phyloP scores from a whole-genome alignment of 1,140 invertebrate species.

The Tetranychus urticae region DNA sequence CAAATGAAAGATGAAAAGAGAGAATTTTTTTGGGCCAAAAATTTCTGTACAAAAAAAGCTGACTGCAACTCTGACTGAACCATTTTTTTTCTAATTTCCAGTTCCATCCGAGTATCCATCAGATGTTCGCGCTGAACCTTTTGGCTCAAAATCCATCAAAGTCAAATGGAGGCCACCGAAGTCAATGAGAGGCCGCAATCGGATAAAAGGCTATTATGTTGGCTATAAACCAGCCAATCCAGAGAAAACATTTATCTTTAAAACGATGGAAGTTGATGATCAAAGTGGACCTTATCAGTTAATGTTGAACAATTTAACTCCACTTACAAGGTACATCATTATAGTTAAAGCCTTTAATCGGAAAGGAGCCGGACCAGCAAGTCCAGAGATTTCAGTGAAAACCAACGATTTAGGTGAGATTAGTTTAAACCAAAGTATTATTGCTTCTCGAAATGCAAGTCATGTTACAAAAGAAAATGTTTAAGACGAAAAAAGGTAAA shows the following conservation, averaged over 20 bases:
- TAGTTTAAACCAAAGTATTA: no score
- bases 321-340: slow-evolving; percentile 13
- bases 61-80: no score
- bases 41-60: no score
- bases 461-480: not conserved
- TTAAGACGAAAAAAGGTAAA: no score
- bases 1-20: no score
- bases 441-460: not conserved
- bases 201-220: slow-evolving; percentile 21
- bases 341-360: slow-evolving; percentile 72
- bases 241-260: slow-evolving; percentile 19
- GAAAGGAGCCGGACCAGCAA: slow-evolving; percentile 61
- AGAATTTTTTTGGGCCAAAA: no score
- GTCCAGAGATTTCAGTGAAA: slow-evolving; percentile 46
- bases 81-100: not conserved
- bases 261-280: slow-evolving; percentile 13
- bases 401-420: slow-evolving; percentile 24
- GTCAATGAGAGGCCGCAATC: not conserved
- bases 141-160: slow-evolving; percentile 21
- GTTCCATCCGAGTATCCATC: slow-evolving; percentile 16
- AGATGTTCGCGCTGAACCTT: slow-evolving; percentile 19
- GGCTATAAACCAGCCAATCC: slow-evolving; percentile 21
- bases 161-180: slow-evolving; percentile 19
- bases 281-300: slow-evolving; percentile 5
- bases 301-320: slow-evolving; percentile 13